phyloP scores from a whole-genome alignment of 1,140 invertebrate genomes.

The Pogonomyrmex barbatus region DNA sequence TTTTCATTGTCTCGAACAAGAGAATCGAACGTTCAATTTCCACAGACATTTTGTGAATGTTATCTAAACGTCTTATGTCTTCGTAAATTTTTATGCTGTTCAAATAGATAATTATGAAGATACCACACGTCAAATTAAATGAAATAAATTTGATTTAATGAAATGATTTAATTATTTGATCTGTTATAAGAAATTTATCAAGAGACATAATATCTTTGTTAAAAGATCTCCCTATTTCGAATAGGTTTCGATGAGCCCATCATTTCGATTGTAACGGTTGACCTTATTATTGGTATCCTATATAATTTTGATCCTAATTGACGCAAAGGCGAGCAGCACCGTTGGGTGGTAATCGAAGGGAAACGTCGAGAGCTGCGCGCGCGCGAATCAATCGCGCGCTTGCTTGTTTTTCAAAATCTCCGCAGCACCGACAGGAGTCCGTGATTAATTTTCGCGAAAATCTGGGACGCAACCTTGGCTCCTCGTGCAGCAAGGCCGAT shows the following conservation, averaged over 20 bases:
- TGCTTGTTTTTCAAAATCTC: slow-evolving; percentile 49
- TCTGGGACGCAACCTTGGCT: slow-evolving; percentile 54
- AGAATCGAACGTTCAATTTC: background rate
- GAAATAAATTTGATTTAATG: background rate
- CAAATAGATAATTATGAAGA: background rate
- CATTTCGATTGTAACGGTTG: background rate
- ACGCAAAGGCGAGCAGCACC: background rate
- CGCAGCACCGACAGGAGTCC: background rate
- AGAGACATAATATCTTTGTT: background rate
- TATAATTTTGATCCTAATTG: slow-evolving; percentile 16
- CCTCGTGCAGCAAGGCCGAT: slow-evolving; percentile 45
- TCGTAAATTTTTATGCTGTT: background rate
- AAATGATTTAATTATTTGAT: background rate
- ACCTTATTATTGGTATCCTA: background rate
- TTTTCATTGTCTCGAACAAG: background rate
- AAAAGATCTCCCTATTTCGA: background rate
- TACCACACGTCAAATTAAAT: background rate
- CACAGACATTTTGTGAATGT: background rate
- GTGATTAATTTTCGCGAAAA: slow-evolving; percentile 61
- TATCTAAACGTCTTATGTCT: background rate
- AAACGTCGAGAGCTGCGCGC: background rate
- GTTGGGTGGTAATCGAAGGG: background rate
- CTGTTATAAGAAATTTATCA: background rate
- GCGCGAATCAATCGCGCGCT: slow-evolving; percentile 22
- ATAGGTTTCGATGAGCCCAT: background rate